These are phyloP conservation scores for Oscarella lobularis DNA, from an alignment of 37 sponge, comb jelly and placozoan species.

Conservation along the genomic window DNA sequence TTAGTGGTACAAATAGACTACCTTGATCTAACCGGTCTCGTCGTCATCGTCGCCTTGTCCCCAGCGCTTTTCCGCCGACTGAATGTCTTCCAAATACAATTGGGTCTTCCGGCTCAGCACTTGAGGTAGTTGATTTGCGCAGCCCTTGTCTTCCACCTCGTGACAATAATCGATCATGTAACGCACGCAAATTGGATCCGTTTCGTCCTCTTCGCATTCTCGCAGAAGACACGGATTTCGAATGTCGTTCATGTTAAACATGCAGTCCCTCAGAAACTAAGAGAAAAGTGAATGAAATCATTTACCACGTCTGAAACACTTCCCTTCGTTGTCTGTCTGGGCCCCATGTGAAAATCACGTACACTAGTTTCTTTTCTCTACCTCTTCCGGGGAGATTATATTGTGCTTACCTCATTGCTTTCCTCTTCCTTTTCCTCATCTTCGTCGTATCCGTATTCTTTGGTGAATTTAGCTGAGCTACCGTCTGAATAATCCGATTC, in stretches of 20 bases:
- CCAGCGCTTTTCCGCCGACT: not conserved
- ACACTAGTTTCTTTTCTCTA: not conserved
- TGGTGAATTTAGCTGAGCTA: not conserved
- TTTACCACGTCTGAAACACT: too few species aligned
- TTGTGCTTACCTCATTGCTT: too few species aligned
- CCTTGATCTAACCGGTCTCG: not conserved
- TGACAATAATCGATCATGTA: conserved; percentile 4
- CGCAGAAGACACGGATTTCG: not conserved
- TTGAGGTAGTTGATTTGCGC: conserved; percentile 4
- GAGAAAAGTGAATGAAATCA: too few species aligned
- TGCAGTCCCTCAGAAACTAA: not conserved
- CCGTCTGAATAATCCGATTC: not conserved
- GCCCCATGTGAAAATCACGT: too few species aligned
- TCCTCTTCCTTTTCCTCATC: not conserved
- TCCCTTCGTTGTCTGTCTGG: too few species aligned
- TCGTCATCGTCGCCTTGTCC: not conserved
- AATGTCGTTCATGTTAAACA: not conserved
- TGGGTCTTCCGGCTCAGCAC: not conserved
- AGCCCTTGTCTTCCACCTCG: not conserved
- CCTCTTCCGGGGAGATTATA: too few species aligned
- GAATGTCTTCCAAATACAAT: not conserved
- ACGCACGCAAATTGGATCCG: not conserved
- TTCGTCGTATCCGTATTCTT: not conserved
- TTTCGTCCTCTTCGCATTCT: not conserved
- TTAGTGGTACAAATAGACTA: not conserved